Evolutionary conservation across 2,888 invertebrate species (phyloP).

Genomic region (Andrena praecox): DNA sequence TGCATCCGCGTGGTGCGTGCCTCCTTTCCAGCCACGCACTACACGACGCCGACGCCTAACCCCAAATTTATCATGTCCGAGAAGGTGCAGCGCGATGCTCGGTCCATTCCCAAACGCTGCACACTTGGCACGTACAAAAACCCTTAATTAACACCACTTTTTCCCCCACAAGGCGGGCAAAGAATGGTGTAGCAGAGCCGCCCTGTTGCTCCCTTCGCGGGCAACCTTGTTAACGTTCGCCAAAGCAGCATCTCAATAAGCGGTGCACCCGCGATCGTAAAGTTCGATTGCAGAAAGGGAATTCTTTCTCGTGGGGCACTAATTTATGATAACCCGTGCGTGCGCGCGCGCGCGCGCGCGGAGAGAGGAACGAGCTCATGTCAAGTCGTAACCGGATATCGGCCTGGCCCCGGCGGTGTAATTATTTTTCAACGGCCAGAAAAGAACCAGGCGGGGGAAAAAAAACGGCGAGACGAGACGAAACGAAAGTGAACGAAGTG

Average conservation of each 20-base stretch:
- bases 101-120: not conserved
- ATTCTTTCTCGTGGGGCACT: conserved; percentile 47
- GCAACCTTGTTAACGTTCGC: conserved; percentile 54
- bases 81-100: not conserved
- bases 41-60: no score
- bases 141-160: conserved; percentile 34
- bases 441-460: not conserved
- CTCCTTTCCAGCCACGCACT: no score
- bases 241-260: conserved; percentile 59
- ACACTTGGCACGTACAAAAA: conserved; percentile 31
- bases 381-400: conserved; percentile 59
- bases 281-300: conserved; percentile 52
- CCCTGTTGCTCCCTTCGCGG: conserved; percentile 16
- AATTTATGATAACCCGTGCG: conserved; percentile 58
- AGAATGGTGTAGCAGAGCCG: not conserved
- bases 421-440: conserved; percentile 60
- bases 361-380: conserved; percentile 35
- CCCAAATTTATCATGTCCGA: conserved; percentile 19
- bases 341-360: not conserved
- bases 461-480: not conserved
- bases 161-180: not conserved
- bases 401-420: conserved; percentile 38
- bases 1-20: no score
- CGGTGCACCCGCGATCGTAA: conserved; percentile 49
- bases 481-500: not conserved